Evolutionary conservation across 2,113 vertebrate species (phyloP).

Genomic region (Hiodon alosoides): DNA sequence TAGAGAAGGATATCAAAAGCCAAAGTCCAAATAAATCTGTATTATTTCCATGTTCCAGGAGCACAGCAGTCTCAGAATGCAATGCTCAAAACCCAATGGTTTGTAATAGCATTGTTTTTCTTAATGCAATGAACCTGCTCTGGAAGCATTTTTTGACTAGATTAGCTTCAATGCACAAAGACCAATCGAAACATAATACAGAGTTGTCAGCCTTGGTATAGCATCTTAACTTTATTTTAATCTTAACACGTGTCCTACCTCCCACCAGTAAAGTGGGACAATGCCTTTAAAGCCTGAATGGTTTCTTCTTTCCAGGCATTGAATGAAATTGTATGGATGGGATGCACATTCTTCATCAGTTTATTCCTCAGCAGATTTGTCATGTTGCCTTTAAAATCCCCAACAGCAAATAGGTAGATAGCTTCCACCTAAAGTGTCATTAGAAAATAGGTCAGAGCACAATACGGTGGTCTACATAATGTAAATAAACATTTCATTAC

Average conservation of each 20-base stretch:
- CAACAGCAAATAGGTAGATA: slow-evolving; percentile 68
- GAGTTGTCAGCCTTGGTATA: background rate
- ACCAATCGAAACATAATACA: background rate
- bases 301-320: slow-evolving; percentile 63
- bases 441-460: slow-evolving; percentile 2
- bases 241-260: slow-evolving; percentile 56
- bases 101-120: too few relatives aligned
- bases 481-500: background rate
- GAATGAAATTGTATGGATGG: slow-evolving; percentile 65
- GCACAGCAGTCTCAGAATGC: too few relatives aligned
- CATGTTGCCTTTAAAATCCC: slow-evolving; percentile 51
- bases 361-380: slow-evolving; percentile 51
- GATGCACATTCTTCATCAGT: slow-evolving; percentile 37
- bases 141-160: background rate
- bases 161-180: background rate
- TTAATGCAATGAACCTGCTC: too few relatives aligned
- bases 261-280: slow-evolving; percentile 53
- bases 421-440: slow-evolving; percentile 58
- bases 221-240: background rate
- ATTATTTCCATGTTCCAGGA: too few relatives aligned
- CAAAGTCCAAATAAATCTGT: too few relatives aligned
- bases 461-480: background rate
- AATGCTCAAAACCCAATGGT: too few relatives aligned
- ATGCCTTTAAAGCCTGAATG: slow-evolving; percentile 57
- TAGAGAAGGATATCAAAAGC: too few relatives aligned